Conservation (phyloP, 2,113 vertebrate species). For the Planiliza haematocheilus region DNA sequence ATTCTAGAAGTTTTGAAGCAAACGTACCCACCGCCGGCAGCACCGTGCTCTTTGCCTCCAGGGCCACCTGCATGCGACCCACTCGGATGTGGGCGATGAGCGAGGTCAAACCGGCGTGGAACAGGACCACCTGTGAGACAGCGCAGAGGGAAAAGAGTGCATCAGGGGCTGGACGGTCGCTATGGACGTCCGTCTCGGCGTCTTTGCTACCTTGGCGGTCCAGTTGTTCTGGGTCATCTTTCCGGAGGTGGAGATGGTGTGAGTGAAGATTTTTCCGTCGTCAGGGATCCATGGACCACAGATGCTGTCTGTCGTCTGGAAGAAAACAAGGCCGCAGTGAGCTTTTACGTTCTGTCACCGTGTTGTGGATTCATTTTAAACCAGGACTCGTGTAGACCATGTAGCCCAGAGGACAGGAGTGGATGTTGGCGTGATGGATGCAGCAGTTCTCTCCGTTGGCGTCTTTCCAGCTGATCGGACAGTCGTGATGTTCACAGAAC, state of each 20-base stretch:
- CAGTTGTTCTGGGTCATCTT: slow-evolving; percentile 89
- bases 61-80: slow-evolving; percentile 86
- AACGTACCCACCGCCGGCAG: slow-evolving; percentile 83
- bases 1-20: too few relatives aligned
- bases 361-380: too few relatives aligned
- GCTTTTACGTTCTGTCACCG: too few relatives aligned
- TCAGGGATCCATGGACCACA: slow-evolving; percentile 90
- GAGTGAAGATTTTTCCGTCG: slow-evolving; percentile 89
- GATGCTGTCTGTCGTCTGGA: slow-evolving; percentile 78
- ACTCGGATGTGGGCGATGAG: slow-evolving; percentile 88
- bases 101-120: slow-evolving; percentile 85
- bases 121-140: slow-evolving; percentile 82
- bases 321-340: too few relatives aligned
- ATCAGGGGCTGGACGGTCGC: too few relatives aligned
- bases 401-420: slow-evolving; percentile 88
- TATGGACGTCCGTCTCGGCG: too few relatives aligned
- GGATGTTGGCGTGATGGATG: slow-evolving; percentile 89
- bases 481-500: slow-evolving; percentile 88
- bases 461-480: slow-evolving; percentile 87
- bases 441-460: slow-evolving; percentile 88
- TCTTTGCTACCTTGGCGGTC: slow-evolving; percentile 84
- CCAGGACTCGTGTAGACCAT: slow-evolving; percentile 77
- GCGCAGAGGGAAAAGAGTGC: too few relatives aligned
- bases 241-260: slow-evolving; percentile 86
- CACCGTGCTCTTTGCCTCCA: slow-evolving; percentile 88